phyloP scores from a whole-genome alignment of 2,113 vertebrate species.

The Mugil cephalus region DNA sequence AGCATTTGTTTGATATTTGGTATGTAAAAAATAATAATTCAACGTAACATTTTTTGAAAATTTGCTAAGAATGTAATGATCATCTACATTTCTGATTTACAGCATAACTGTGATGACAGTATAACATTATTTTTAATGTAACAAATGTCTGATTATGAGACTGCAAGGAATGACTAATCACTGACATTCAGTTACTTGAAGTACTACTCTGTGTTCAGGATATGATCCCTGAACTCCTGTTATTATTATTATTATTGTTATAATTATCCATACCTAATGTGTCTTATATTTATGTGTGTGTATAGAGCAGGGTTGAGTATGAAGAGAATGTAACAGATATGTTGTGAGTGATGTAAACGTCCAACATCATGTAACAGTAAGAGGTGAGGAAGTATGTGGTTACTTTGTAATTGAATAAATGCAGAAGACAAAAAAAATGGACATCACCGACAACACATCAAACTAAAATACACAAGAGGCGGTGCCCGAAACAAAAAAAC shows the following conservation, averaged over 20 bases:
- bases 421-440: conserved; percentile 33
- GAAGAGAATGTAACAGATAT: conserved; percentile 15
- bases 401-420: conserved; percentile 27
- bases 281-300: conserved; percentile 1
- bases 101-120: no score
- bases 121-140: no score
- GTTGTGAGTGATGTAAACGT: conserved; percentile 13
- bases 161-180: not conserved
- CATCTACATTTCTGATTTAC: no score
- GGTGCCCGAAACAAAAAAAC: conserved; percentile 17
- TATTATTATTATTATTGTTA: conserved; percentile 12
- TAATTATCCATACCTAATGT: not conserved
- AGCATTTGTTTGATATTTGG: no score
- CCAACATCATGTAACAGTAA: conserved; percentile 1
- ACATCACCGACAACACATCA: conserved; percentile 33
- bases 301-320: not conserved
- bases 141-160: not conserved
- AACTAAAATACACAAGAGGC: conserved; percentile 51
- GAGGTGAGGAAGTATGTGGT: conserved; percentile 25
- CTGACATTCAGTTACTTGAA: not conserved
- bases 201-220: not conserved
- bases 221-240: conserved; percentile 7
- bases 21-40: no score
- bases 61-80: no score
- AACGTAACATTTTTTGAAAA: no score